phyloP scores from a whole-genome alignment of 2,888 invertebrate genomes.

The Desoria tigrina region DNA sequence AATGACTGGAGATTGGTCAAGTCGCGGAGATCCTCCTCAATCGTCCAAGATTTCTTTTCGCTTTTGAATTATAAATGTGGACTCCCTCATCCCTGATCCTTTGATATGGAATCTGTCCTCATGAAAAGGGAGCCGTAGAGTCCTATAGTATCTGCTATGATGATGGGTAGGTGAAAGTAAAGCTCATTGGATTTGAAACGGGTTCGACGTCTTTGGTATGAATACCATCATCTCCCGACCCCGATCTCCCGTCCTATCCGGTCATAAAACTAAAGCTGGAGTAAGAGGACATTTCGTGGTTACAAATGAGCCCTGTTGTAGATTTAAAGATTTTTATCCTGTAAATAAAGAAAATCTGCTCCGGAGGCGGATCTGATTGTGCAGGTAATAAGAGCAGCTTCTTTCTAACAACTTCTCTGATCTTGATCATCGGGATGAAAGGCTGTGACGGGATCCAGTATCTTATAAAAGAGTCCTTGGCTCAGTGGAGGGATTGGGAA shows the following conservation, averaged over 20 bases:
- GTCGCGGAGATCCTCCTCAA: background rate
- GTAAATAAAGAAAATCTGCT: too few species aligned
- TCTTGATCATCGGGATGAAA: too few species aligned
- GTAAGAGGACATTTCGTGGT: background rate
- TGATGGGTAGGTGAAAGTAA: background rate
- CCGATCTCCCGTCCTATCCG: background rate
- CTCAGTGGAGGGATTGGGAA: too few species aligned
- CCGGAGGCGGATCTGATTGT: too few species aligned
- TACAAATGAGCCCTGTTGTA: background rate
- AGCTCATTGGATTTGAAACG: background rate
- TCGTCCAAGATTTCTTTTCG: background rate
- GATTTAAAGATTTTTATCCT: too few species aligned
- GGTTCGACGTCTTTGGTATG: background rate
- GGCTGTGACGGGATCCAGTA: too few species aligned
- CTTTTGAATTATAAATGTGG: slow-evolving; percentile 10
- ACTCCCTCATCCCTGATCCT: background rate
- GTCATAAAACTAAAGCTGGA: background rate
- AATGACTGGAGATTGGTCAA: slow-evolving; percentile 10
- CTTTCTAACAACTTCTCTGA: too few species aligned
- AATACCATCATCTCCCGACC: background rate
- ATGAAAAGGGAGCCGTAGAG: background rate
- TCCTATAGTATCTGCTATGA: too few species aligned
- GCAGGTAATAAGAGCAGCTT: too few species aligned
- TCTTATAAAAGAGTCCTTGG: too few species aligned
- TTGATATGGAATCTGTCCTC: background rate